phyloP scores from a whole-genome alignment of 64 coral and sea anemone genomes.

The Astreopora myriophthalma region DNA sequence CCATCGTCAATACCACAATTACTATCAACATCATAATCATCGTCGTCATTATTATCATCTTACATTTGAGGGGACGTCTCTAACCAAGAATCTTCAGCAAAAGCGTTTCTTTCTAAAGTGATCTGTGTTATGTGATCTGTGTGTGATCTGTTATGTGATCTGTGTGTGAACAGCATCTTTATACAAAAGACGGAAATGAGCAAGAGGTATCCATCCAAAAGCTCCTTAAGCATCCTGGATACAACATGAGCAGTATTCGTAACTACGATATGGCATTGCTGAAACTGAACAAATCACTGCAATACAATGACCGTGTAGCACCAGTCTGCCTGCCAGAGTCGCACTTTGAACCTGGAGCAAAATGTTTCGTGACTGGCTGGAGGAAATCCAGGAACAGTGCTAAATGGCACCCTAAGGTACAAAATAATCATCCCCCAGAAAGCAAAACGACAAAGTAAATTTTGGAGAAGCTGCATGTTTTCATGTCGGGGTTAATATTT shows the following conservation, averaged over 20 bases:
- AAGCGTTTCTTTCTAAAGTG: too few species aligned
- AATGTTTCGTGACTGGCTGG: conserved; percentile 62
- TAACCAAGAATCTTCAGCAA: too few species aligned
- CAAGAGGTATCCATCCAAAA: background rate
- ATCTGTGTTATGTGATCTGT: background rate
- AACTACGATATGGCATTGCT: conserved; percentile 24
- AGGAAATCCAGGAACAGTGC: background rate
- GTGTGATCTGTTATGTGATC: too few species aligned
- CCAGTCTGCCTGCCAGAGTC: conserved; percentile 3
- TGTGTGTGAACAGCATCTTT: background rate
- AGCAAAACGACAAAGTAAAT: background rate
- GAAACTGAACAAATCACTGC: background rate
- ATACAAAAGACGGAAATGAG: background rate
- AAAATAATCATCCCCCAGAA: background rate
- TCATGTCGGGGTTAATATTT: too few species aligned
- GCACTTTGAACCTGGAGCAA: conserved; percentile 18
- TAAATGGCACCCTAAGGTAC: background rate
- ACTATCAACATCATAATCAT: too few species aligned
- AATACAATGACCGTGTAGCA: background rate
- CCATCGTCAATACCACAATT: too few species aligned
- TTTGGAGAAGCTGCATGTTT: too few species aligned
- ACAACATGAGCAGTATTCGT: background rate
- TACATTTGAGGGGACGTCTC: background rate
- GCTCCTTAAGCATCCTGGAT: background rate
- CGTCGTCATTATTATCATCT: background rate